Conservation (phyloP, 2,797 vertebrate species). For the Gallirallus australis region DNA sequence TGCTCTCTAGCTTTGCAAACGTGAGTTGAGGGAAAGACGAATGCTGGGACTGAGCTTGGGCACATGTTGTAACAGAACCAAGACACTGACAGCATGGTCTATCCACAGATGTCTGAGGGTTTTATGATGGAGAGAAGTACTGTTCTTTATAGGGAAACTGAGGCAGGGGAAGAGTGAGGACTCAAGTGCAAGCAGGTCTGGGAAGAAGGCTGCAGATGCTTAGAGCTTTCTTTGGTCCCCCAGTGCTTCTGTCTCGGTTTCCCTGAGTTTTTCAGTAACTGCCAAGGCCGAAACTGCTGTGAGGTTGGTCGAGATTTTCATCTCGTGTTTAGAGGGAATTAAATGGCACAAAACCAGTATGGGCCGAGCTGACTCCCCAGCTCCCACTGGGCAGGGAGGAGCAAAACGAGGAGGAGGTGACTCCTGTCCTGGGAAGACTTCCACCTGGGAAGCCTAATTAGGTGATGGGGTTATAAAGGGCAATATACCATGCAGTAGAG, state of each 20-base stretch:
- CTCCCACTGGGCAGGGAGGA: background rate
- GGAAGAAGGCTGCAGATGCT: background rate
- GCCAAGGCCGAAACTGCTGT: background rate
- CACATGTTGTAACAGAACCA: background rate
- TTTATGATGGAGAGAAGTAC: background rate
- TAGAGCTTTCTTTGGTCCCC: background rate
- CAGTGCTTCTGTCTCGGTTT: background rate
- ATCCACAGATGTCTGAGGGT: background rate
- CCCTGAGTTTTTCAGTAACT: background rate
- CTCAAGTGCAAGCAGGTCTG: background rate
- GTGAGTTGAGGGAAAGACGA: background rate
- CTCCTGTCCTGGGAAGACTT: background rate
- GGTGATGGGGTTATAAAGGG: background rate
- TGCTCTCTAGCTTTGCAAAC: background rate
- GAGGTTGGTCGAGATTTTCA: background rate
- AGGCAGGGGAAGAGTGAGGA: background rate
- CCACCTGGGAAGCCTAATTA: background rate
- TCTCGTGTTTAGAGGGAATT: background rate
- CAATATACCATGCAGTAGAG: background rate
- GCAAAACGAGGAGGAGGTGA: background rate
- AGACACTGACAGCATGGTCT: accelerated
- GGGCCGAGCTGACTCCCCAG: background rate
- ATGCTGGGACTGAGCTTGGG: background rate
- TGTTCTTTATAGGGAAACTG: background rate
- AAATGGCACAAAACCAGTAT: background rate